Conservation (phyloP, 2,797 vertebrate species). For the Cirrhinus mrigala region DNA sequence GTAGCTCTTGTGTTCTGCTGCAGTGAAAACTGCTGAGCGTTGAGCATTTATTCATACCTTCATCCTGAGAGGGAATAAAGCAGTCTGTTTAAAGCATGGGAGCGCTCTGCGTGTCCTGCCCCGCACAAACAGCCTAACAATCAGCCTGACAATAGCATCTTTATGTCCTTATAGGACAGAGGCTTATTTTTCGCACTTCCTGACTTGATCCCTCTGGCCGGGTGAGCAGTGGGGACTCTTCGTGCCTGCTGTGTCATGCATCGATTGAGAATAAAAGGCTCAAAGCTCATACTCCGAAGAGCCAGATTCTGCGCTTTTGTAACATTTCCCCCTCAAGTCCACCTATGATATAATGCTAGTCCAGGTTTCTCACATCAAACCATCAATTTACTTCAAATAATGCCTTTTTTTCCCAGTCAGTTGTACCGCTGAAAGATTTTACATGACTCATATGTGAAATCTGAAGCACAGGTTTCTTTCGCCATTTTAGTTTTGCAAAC, state of each 20-base stretch:
- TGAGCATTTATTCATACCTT: neutral
- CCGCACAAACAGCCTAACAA: constrained; percentile 1
- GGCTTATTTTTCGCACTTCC: neutral
- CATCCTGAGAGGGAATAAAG: neutral
- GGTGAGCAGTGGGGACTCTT: constrained; percentile 11
- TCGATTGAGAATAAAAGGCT: neutral
- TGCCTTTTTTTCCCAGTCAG: neutral
- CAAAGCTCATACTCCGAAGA: neutral
- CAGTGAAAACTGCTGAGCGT: neutral
- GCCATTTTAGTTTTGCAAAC: neutral
- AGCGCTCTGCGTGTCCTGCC: neutral
- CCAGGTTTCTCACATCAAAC: neutral
- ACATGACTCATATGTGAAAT: neutral
- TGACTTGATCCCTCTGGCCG: neutral
- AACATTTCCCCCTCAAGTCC: neutral
- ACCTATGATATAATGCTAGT: neutral
- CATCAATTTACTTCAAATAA: neutral
- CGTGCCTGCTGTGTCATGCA: constrained; percentile 8
- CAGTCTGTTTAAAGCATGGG: neutral
- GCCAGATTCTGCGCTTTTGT: neutral
- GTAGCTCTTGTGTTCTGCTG: neutral
- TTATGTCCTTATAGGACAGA: constrained; percentile 9
- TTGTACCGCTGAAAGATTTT: neutral
- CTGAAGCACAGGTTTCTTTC: neutral
- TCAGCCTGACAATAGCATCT: constrained; percentile 25